Evolutionary conservation across 1,140 invertebrate species (phyloP).

Genomic region (Bombus ignitus): DNA sequence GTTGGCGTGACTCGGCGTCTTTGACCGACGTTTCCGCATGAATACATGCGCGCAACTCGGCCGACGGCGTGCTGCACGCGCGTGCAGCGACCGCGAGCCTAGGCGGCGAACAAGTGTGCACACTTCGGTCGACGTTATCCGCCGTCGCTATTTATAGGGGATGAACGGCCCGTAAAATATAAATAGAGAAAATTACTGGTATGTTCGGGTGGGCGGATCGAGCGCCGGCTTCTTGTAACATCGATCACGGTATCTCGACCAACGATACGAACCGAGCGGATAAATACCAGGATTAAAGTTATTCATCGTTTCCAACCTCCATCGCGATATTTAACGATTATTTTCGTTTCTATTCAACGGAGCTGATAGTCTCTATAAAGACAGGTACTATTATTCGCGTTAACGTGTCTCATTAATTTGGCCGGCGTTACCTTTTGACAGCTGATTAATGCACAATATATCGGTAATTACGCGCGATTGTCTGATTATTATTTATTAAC

Average conservation of each 20-base stretch:
- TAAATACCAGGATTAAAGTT: slow-evolving; percentile 1
- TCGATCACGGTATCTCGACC: slow-evolving; percentile 48
- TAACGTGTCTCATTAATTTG: background rate
- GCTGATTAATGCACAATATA: background rate
- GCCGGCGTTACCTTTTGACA: background rate
- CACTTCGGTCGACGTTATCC: slow-evolving; percentile 46
- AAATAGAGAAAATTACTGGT: slow-evolving; percentile 62
- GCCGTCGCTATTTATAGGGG: slow-evolving; percentile 62
- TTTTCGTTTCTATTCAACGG: background rate
- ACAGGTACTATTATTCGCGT: background rate
- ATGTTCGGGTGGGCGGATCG: slow-evolving; percentile 1
- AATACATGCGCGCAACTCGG: slow-evolving; percentile 48
- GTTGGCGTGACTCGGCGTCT: slow-evolving; percentile 71
- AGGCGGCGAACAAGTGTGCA: slow-evolving; percentile 2
- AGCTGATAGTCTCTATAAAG: background rate
- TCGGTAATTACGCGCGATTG: background rate
- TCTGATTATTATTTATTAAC: background rate
- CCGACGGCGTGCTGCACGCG: background rate
- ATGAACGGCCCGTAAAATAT: slow-evolving; percentile 62
- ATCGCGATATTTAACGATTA: background rate
- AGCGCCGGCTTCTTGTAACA: slow-evolving; percentile 22
- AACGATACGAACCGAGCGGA: slow-evolving; percentile 3
- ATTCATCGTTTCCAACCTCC: background rate
- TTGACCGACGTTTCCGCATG: slow-evolving; percentile 55
- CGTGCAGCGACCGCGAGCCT: slow-evolving; percentile 6